Evolutionary conservation across 2,113 vertebrate genomes (phyloP).

Genomic region (Anseranas semipalmata): DNA sequence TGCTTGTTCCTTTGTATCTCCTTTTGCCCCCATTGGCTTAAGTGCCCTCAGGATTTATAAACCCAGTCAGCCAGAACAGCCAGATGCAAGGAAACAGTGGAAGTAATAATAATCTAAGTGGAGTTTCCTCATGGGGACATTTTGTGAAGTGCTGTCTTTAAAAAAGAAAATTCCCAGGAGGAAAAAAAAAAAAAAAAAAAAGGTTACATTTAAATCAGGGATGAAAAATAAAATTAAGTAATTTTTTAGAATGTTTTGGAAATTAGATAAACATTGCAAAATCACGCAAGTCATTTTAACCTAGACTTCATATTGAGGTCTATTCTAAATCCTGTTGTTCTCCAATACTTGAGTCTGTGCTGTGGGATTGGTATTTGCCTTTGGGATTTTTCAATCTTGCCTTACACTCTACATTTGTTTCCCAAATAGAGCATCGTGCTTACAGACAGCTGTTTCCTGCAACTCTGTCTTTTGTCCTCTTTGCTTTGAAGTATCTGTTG

Average conservation of each 20-base stretch:
- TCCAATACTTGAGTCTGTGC: not conserved
- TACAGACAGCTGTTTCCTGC: not conserved
- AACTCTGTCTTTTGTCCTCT: not conserved
- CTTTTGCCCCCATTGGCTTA: not conserved
- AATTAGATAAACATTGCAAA: not conserved
- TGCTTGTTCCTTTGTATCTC: not conserved
- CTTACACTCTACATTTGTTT: not conserved
- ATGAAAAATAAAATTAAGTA: not conserved
- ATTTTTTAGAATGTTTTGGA: not conserved
- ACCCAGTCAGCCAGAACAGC: not conserved
- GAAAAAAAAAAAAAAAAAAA: not conserved
- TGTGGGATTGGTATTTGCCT: not conserved
- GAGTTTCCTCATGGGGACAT: not conserved
- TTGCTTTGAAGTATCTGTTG: not conserved
- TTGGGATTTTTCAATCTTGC: not conserved
- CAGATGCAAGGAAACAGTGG: not conserved
- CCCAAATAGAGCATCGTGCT: not conserved
- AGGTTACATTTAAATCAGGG: not conserved
- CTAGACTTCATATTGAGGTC: not conserved
- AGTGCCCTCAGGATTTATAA: constrained; percentile 1
- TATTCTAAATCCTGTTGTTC: not conserved
- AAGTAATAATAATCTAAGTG: not conserved
- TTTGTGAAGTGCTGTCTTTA: not conserved
- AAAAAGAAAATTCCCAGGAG: not conserved
- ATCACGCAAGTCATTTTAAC: not conserved